Conservation (phyloP, 2,113 vertebrate genomes). For the Lampris megalopsis region DNA sequence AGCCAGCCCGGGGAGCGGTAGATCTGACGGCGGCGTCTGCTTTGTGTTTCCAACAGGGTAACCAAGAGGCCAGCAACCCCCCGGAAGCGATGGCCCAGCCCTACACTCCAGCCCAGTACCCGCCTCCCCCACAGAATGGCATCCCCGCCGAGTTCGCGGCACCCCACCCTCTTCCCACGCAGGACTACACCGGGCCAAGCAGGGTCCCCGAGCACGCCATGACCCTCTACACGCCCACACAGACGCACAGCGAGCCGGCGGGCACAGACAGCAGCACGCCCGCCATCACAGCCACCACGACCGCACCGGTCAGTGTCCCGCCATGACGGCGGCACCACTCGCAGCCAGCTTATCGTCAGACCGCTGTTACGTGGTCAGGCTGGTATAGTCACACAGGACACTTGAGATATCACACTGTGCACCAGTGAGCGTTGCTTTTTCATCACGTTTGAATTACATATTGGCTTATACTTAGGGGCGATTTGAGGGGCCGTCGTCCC, state of each 20-base stretch:
- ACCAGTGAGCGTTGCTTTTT: no score
- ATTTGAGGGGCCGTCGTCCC: no score
- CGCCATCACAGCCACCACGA: conserved; percentile 87
- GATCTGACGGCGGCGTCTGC: conserved; percentile 14
- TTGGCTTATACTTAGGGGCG: no score
- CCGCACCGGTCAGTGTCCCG: conserved; percentile 88
- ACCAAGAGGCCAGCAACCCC: conserved; percentile 93
- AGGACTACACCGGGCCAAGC: conserved; percentile 92
- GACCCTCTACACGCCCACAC: conserved; percentile 94
- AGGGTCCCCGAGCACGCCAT: conserved; percentile 91
- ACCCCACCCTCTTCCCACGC: conserved; percentile 87
- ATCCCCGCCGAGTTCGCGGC: conserved; percentile 90
- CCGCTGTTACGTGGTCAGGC: no score
- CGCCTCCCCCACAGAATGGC: conserved; percentile 91
- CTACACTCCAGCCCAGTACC: conserved; percentile 92
- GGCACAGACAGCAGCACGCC: conserved; percentile 89
- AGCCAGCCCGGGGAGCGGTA: no score
- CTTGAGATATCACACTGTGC: no score
- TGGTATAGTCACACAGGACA: no score
- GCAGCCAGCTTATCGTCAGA: no score
- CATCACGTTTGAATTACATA: no score
- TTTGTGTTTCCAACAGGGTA: conserved; percentile 83
- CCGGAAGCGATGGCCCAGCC: conserved; percentile 96
- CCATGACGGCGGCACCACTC: conserved; percentile 60
- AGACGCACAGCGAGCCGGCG: conserved; percentile 90